A percentile compares a stretch with the other conserved stretches of the same genome.
Evolutionary conservation across 2,113 vertebrate genomes (phyloP).

Genomic region (Cyrtonyx montezumae): DNA sequence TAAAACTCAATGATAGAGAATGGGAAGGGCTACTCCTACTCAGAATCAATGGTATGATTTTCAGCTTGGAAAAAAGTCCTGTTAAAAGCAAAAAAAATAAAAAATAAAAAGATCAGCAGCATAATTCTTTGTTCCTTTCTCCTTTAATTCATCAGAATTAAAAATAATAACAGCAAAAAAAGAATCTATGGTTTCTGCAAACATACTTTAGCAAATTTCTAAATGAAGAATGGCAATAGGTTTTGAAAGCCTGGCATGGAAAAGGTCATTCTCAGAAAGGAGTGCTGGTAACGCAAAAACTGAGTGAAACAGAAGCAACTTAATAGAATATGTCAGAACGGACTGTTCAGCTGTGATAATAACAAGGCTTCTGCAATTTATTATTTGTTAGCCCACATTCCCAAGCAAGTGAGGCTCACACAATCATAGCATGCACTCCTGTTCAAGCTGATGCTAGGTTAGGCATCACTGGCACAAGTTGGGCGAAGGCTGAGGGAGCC

Average conservation of each 20-base stretch:
- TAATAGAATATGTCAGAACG: constrained; percentile 31
- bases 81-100: constrained; percentile 15
- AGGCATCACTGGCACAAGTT: neutral
- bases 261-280: constrained; percentile 59
- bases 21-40: neutral
- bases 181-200: constrained; percentile 3
- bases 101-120: constrained; percentile 64
- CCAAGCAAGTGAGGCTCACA: neutral
- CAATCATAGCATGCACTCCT: neutral
- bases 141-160: neutral
- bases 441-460: neutral
- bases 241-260: constrained; percentile 8
- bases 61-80: neutral
- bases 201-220: constrained; percentile 33
- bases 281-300: constrained; percentile 14
- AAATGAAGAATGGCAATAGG: constrained; percentile 57
- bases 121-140: constrained; percentile 54
- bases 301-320: constrained; percentile 22
- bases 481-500: neutral
- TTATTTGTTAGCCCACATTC: neutral
- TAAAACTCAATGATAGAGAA: neutral
- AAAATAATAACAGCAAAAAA: neutral
- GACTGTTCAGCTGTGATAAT: neutral
- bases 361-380: neutral
- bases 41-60: neutral